These are phyloP conservation scores for Poeciliopsis paucimaculata DNA, from an alignment of 2,797 vertebrate genomes.

Conservation along the genomic window DNA sequence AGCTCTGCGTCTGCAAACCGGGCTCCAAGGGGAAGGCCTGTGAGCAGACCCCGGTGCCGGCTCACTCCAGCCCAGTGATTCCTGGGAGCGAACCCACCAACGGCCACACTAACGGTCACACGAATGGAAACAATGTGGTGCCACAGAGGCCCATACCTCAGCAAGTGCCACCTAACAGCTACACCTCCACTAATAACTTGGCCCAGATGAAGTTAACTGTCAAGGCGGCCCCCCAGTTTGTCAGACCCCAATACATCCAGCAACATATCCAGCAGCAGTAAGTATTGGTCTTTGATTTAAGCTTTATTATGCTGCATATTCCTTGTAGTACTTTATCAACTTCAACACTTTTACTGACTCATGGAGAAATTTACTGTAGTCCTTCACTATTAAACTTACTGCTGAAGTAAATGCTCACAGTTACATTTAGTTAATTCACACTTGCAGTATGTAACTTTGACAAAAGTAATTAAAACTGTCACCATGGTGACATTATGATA, in stretches of 20 bases:
- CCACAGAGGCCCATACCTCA: constrained; percentile 88
- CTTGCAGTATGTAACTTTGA: no score
- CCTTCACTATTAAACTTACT: neutral
- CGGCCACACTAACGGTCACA: constrained; percentile 60
- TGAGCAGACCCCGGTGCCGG: constrained; percentile 80
- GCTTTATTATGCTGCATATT: neutral
- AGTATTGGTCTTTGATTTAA: constrained; percentile 70
- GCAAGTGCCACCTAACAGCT: constrained; percentile 78
- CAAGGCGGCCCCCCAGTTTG: constrained; percentile 84
- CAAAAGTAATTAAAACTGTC: no score
- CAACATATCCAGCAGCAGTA: constrained; percentile 91
- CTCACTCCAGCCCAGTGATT: constrained; percentile 73
- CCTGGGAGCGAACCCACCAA: constrained; percentile 69
- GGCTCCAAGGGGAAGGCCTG: constrained; percentile 92
- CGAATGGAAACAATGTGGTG: constrained; percentile 74
- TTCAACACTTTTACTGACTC: neutral
- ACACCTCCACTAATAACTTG: constrained; percentile 73
- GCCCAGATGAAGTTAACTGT: constrained; percentile 92
- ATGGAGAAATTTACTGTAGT: neutral
- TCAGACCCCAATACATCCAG: constrained; percentile 85
- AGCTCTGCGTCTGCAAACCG: constrained; percentile 94
- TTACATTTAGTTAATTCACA: neutral
- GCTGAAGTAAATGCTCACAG: neutral
- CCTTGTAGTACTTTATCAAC: neutral
- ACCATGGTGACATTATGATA: no score